A percentile compares a stretch with the other conserved stretches of the same genome.
Conservation (phyloP, 2,888 invertebrate genomes). For the Maniola hyperantus region DNA sequence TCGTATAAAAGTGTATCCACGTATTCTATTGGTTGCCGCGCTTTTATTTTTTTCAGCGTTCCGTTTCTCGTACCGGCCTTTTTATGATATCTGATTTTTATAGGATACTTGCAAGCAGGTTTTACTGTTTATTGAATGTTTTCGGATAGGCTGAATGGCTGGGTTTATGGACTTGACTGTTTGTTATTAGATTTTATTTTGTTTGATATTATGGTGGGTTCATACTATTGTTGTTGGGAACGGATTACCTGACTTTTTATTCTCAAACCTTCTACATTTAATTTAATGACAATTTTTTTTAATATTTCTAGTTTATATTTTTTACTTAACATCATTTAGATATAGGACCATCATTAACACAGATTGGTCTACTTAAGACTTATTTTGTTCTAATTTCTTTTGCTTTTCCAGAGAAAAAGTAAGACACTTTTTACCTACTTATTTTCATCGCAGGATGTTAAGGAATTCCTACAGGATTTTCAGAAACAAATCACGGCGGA, state of each 20-base stretch:
- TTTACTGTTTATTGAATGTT: conserved; percentile 52
- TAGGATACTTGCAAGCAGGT: conserved; percentile 61
- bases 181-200: conserved; percentile 25
- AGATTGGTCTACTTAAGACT: too few relatives aligned
- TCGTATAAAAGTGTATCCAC: conserved; percentile 58
- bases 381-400: too few relatives aligned
- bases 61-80: conserved; percentile 43
- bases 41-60: conserved; percentile 49
- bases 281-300: too few relatives aligned
- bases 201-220: conserved; percentile 33
- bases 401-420: too few relatives aligned
- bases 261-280: too few relatives aligned
- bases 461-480: too few relatives aligned
- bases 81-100: conserved; percentile 67
- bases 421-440: too few relatives aligned
- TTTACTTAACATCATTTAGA: too few relatives aligned
- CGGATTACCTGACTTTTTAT: background rate
- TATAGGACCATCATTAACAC: too few relatives aligned
- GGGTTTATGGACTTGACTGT: conserved; percentile 33
- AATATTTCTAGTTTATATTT: too few relatives aligned
- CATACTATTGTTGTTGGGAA: conserved; percentile 8
- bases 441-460: too few relatives aligned
- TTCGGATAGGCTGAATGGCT: conserved; percentile 48
- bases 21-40: conserved; percentile 50
- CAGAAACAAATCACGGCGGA: too few relatives aligned